Base-by-base conservation (phyloP, 92 coral and sea anemone genomes). In the Porites rus region DNA sequence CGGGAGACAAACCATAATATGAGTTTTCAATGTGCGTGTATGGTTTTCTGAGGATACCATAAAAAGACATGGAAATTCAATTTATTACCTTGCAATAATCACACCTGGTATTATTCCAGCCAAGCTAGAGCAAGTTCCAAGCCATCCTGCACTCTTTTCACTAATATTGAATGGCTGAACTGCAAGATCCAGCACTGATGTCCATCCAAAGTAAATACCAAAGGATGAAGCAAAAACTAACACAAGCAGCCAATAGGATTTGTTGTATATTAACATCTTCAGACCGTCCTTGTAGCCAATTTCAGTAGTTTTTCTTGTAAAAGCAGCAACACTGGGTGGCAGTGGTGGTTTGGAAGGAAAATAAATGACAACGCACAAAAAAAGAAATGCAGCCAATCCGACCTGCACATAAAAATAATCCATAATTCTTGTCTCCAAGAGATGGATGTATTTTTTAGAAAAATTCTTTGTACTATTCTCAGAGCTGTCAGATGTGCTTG, bases 41-140 rank as follows among this genome's bases (percentile, higher is more conserved):
- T 10, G 3, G 11, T 56, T 56, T 8, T 14, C 14, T 65, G 19
- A 62, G 19, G 17, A n/a, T 62, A 10, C 65, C 4, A 3, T 62
- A n/a, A 7, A 62, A 62, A 62, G 19, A 62, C 4, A 62, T 14
- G 28, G 3, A n/a, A 68, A 11, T 28, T 11, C 38, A 4, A 11
- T 75, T 11, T 10, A 38, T 76, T 78, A 90, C 93, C 90, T 86
- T 79, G 90, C 93, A 20, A 91, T 86, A 20, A 87, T 54, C 7
- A 95, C 62, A 14, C 98, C 98, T 17, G 96, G 91, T 17, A 86
- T 17, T 24, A 92, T 73, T 1, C 98, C 98, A 77, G 95, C 93
- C 60, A 90, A 65, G 22, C 84, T 79, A 3, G 79, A 90, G 18
- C 86, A 87, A 74, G 84, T 87, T 13, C 98, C 98, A 13, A 96